Evolutionary conservation across 2,113 vertebrate species (phyloP).

Genomic region (Quiscalus mexicanus): DNA sequence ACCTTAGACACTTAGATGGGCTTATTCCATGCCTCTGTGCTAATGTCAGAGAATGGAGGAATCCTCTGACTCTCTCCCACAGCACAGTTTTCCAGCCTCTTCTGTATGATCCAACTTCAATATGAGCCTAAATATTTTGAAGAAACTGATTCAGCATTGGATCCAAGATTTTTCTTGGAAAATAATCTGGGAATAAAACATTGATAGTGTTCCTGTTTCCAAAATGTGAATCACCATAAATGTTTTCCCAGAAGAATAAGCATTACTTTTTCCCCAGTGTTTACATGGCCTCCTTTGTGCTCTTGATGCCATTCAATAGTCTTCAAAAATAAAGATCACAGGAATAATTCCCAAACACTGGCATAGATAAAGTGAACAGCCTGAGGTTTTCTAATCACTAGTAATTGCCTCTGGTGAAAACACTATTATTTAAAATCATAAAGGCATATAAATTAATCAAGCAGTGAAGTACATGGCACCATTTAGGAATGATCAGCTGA

Average conservation of each 20-base stretch:
- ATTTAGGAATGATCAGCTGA: neutral
- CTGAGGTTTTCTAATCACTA: neutral
- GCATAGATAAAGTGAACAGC: neutral
- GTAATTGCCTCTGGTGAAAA: neutral
- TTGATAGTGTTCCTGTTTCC: conserved; percentile 32
- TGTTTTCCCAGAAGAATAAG: conserved; percentile 41
- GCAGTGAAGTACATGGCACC: neutral
- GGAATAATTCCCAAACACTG: neutral
- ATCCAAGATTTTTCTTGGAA: conserved; percentile 58
- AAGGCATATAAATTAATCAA: conserved; percentile 25
- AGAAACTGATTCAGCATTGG: conserved; percentile 23
- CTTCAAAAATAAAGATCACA: neutral
- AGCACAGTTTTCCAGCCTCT: neutral
- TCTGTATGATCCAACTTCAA: neutral
- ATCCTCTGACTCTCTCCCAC: neutral
- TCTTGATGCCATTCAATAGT: conserved; percentile 6
- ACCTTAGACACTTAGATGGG: neutral
- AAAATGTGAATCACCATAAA: conserved; percentile 51
- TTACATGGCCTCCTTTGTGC: conserved; percentile 4
- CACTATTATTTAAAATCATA: conserved; percentile 34
- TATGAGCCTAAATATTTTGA: neutral
- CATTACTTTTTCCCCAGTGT: neutral
- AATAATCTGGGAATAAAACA: conserved; percentile 39
- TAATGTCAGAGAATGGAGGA: neutral
- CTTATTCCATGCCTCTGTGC: neutral